phyloP scores from a whole-genome alignment of 2,888 invertebrate species.

The Atherix ibis region DNA sequence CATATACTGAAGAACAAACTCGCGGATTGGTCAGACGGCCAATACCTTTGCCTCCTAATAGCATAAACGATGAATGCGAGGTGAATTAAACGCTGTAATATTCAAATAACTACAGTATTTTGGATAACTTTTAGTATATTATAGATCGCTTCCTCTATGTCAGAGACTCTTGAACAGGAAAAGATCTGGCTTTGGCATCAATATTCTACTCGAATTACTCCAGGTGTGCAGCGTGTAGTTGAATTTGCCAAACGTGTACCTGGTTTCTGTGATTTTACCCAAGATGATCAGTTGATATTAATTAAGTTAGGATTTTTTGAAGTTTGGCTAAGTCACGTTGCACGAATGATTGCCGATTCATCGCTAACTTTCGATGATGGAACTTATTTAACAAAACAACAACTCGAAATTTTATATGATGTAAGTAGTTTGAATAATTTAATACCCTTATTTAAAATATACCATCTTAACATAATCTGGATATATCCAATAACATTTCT shows the following conservation, averaged over 20 bases:
- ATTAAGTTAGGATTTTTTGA: slow-evolving; percentile 96
- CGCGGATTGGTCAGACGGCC: slow-evolving; percentile 52
- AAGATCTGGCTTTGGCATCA: slow-evolving; percentile 79
- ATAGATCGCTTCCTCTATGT: slow-evolving; percentile 41
- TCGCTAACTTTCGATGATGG: slow-evolving; percentile 84
- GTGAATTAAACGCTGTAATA: slow-evolving; percentile 6
- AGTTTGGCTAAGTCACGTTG: slow-evolving; percentile 80
- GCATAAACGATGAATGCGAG: slow-evolving; percentile 20
- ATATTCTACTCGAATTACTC: slow-evolving; percentile 71
- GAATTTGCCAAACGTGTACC: slow-evolving; percentile 93
- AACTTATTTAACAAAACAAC: slow-evolving; percentile 61
- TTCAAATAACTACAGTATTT: not conserved
- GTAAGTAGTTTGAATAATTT: slow-evolving; percentile 45
- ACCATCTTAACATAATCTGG: too few relatives aligned
- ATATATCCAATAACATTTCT: too few relatives aligned
- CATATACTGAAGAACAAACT: slow-evolving; percentile 73
- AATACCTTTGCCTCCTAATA: slow-evolving; percentile 41
- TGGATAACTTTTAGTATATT: too few relatives aligned
- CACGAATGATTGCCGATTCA: slow-evolving; percentile 59
- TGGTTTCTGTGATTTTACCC: slow-evolving; percentile 75
- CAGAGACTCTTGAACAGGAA: slow-evolving; percentile 52
- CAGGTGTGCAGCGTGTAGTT: slow-evolving; percentile 83
- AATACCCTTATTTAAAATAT: too few relatives aligned
- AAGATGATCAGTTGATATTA: slow-evolving; percentile 92
- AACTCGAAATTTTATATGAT: slow-evolving; percentile 76